Evolutionary conservation across 2,113 vertebrate genomes (phyloP).

Genomic region (Hirundichthys speculiger): DNA sequence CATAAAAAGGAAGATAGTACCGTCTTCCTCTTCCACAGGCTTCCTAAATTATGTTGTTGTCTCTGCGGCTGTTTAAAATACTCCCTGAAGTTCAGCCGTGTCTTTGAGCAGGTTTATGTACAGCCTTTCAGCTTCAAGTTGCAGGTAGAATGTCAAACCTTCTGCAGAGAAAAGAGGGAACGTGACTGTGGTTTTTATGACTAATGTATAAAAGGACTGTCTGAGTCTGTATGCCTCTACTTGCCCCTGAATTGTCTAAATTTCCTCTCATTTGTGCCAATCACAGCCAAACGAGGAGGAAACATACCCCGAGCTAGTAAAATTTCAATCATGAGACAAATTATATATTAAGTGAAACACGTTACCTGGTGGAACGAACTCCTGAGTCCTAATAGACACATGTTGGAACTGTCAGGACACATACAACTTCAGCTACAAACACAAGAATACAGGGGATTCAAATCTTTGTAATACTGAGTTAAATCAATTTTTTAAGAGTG

Average conservation of each 20-base stretch:
- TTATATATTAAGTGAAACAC: conserved; percentile 24
- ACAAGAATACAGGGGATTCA: neutral
- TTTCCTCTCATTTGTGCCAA: conserved; percentile 56
- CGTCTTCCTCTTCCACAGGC: too few species aligned
- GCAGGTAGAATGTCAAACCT: conserved; percentile 18
- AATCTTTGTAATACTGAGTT: too few species aligned
- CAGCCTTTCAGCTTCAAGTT: conserved; percentile 27
- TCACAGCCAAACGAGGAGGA: conserved; percentile 49
- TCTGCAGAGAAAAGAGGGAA: conserved; percentile 24
- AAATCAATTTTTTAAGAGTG: too few species aligned
- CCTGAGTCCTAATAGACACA: conserved; percentile 40
- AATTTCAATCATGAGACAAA: conserved; percentile 53
- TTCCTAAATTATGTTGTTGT: too few species aligned
- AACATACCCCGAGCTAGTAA: conserved; percentile 43
- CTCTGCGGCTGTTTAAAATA: too few species aligned
- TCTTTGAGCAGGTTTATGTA: conserved; percentile 8
- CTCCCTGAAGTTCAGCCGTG: neutral
- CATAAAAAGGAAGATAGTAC: neutral
- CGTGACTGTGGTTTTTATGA: conserved; percentile 39
- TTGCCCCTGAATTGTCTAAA: conserved; percentile 47
- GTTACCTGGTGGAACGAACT: conserved; percentile 19
- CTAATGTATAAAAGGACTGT: conserved; percentile 29
- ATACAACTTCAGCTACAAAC: conserved; percentile 24
- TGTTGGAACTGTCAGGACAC: conserved; percentile 29
- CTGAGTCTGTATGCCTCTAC: conserved; percentile 41